Evolutionary conservation across 2,113 vertebrate genomes (phyloP).

Genomic region (Scopus umbretta): DNA sequence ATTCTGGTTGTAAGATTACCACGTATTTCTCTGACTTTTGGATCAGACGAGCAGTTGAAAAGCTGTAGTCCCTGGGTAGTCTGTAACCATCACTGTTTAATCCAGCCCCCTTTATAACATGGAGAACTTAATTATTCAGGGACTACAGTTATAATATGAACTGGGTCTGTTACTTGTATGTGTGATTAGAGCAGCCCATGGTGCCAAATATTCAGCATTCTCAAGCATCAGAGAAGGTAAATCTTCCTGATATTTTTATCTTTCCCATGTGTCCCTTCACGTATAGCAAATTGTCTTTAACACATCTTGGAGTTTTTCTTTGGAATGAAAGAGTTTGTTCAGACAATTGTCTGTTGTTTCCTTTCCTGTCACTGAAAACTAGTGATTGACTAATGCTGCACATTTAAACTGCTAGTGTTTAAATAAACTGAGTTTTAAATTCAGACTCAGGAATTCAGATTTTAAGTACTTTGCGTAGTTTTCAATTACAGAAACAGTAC

Average conservation of each 20-base stretch:
- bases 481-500: background rate
- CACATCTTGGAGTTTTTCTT: background rate
- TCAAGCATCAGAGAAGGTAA: background rate
- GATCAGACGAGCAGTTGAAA: background rate
- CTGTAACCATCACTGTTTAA: background rate
- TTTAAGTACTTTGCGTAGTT: background rate
- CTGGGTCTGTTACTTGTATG: rapidly evolving
- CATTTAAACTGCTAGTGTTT: background rate
- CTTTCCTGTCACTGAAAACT: background rate
- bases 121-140: background rate
- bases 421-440: background rate
- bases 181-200: background rate
- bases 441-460: background rate
- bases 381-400: background rate
- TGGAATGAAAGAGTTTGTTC: background rate
- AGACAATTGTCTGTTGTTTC: background rate
- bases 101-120: background rate
- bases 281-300: background rate
- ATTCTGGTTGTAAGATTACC: background rate
- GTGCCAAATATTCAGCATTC: background rate
- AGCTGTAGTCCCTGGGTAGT: background rate
- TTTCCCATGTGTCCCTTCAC: background rate
- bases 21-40: background rate
- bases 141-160: background rate
- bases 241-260: background rate